Conservation (phyloP, 2,888 invertebrate species). For the Agapostemon virescens region DNA sequence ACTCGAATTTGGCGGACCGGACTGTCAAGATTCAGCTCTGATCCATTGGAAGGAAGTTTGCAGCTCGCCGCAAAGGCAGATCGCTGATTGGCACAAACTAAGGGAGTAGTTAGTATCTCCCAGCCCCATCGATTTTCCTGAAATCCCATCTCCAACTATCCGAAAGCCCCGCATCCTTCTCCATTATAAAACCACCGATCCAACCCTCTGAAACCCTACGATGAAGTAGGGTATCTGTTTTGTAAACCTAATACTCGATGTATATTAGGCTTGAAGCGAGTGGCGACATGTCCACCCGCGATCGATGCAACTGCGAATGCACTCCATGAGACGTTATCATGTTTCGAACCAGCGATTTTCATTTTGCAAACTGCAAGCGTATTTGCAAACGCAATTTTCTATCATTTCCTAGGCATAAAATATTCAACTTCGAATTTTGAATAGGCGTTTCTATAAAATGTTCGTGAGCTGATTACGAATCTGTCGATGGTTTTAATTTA, state of each 20-base stretch:
- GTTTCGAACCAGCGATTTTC: constrained; percentile 12
- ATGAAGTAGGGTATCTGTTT: constrained; percentile 68
- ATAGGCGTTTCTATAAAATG: neutral
- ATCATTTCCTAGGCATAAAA: neutral
- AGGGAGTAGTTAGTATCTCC: constrained; percentile 85
- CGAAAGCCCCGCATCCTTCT: constrained; percentile 53
- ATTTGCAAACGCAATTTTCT: neutral
- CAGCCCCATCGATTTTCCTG: constrained; percentile 53
- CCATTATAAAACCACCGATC: constrained; percentile 55
- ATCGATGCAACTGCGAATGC: constrained; percentile 56
- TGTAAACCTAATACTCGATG: constrained; percentile 73
- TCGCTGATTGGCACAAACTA: constrained; percentile 99
- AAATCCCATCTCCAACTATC: constrained; percentile 63
- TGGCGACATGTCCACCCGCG: constrained; percentile 57
- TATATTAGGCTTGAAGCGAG: constrained; percentile 71
- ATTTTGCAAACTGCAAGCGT: neutral
- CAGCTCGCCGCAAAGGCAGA: constrained; percentile 97
- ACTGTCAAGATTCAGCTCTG: constrained; percentile 89
- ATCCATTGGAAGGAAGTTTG: constrained; percentile 99
- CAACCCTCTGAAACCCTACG: constrained; percentile 55
- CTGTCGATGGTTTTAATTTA: neutral
- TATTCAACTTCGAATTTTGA: neutral
- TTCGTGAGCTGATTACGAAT: neutral
- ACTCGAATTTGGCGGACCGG: constrained; percentile 93
- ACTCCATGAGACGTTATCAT: constrained; percentile 10